phyloP scores from a whole-genome alignment of 2,888 invertebrate species.

The Andrena praecox region DNA sequence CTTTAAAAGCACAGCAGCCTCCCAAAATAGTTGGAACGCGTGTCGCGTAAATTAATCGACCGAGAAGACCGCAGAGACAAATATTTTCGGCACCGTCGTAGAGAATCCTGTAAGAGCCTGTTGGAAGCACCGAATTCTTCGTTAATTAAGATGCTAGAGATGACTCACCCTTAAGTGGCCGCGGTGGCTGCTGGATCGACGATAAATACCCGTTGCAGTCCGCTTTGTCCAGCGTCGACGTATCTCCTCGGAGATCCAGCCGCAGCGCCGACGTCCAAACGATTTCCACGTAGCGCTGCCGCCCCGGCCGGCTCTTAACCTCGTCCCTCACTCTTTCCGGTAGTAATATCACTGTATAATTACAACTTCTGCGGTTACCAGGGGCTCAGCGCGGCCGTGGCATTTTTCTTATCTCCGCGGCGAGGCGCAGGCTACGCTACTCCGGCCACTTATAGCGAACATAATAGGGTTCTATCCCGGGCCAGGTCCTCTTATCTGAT shows the following conservation, averaged over 20 bases:
- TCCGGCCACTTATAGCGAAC: slow-evolving; percentile 63
- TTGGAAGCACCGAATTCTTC: slow-evolving; percentile 51
- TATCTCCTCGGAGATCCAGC: slow-evolving; percentile 53
- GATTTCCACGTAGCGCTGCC: slow-evolving; percentile 29
- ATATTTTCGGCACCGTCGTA: neutral
- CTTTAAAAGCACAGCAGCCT: neutral
- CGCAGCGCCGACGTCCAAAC: slow-evolving; percentile 22
- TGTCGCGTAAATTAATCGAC: slow-evolving; percentile 36
- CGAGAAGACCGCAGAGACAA: slow-evolving; percentile 7
- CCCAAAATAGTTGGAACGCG: neutral
- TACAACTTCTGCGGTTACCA: slow-evolving; percentile 65
- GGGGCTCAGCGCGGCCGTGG: slow-evolving; percentile 13
- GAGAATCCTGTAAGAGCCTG: neutral
- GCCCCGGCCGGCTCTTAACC: neutral
- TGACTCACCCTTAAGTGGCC: slow-evolving; percentile 30
- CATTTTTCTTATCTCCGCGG: slow-evolving; percentile 66
- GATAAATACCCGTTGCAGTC: slow-evolving; percentile 56
- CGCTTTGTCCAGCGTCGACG: slow-evolving; percentile 44
- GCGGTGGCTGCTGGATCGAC: slow-evolving; percentile 32
- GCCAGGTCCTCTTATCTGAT: slow-evolving; percentile 69
- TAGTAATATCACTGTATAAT: slow-evolving; percentile 68
- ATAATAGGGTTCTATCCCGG: slow-evolving; percentile 69
- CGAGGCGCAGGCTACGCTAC: slow-evolving; percentile 16
- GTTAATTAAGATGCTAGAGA: slow-evolving; percentile 66
- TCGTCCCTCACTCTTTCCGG: slow-evolving; percentile 58